These are phyloP conservation scores for Parasteatoda tepidariorum DNA, from an alignment of 1,140 invertebrate species.

Conservation along the genomic window DNA sequence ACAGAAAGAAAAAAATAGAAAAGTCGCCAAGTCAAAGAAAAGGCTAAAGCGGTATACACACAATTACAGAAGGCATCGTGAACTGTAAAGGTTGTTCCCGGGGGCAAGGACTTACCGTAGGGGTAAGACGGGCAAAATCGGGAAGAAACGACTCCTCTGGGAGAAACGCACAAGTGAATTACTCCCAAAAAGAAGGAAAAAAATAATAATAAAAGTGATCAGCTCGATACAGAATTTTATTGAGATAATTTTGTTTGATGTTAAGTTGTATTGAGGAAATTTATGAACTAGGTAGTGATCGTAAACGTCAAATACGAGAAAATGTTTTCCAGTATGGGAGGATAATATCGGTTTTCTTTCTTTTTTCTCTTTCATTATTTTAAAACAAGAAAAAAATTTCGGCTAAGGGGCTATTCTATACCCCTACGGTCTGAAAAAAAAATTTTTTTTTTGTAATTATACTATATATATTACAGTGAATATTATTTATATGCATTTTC, in stretches of 20 bases:
- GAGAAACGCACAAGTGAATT: constrained; percentile 29
- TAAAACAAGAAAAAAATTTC: too few species aligned
- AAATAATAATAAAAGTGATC: constrained; percentile 28
- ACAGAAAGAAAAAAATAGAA: not conserved
- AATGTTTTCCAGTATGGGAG: too few species aligned
- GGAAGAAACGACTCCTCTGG: constrained; percentile 27
- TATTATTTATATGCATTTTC: too few species aligned
- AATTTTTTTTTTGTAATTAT: too few species aligned
- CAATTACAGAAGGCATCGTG: constrained; percentile 42
- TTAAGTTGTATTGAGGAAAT: not conserved
- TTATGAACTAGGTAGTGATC: not conserved
- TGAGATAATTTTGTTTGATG: constrained; percentile 44
- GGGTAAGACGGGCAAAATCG: constrained; percentile 18
- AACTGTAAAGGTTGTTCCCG: constrained; percentile 35
- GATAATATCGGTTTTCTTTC: too few species aligned
- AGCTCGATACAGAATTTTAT: constrained; percentile 19
- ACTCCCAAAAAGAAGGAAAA: not conserved
- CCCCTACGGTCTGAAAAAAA: too few species aligned
- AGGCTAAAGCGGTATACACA: constrained; percentile 19
- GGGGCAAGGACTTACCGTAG: constrained; percentile 2
- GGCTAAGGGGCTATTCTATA: too few species aligned
- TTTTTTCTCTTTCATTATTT: too few species aligned
- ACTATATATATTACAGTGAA: too few species aligned
- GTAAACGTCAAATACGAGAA: not conserved
- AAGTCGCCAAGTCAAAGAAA: not conserved